phyloP scores from a whole-genome alignment of 2,113 vertebrate genomes.

The Eptatretus burgeri region DNA sequence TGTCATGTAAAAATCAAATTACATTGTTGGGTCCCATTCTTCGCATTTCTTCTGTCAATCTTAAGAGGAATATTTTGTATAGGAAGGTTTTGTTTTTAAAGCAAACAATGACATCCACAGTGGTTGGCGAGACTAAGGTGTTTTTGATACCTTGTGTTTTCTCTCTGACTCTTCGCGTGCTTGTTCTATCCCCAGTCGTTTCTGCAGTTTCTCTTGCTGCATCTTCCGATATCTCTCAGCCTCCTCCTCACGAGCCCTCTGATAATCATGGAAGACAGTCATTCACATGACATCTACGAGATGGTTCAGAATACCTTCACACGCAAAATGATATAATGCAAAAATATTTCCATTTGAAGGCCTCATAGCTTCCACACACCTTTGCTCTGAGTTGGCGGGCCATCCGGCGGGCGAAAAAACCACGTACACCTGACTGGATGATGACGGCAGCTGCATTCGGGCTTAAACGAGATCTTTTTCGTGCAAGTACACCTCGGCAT shows the following conservation, averaged over 20 bases:
- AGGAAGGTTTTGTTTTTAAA: too few relatives aligned
- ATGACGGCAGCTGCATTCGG: constrained; percentile 19
- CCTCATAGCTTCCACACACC: constrained; percentile 15
- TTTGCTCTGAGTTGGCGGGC: constrained; percentile 19
- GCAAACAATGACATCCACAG: too few relatives aligned
- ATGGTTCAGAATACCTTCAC: too few relatives aligned
- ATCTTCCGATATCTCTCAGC: constrained; percentile 10
- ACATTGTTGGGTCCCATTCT: too few relatives aligned
- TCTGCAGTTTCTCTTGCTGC: constrained; percentile 10
- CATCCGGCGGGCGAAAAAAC: constrained; percentile 24
- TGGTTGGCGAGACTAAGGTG: too few relatives aligned
- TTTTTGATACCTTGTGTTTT: constrained; percentile 10
- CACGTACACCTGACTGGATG: constrained; percentile 43
- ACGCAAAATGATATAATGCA: too few relatives aligned
- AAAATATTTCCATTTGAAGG: too few relatives aligned
- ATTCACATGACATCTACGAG: too few relatives aligned
- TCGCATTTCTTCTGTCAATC: too few relatives aligned
- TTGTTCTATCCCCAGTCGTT: constrained; percentile 10
- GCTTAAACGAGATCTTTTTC: constrained; percentile 15
- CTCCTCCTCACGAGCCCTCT: constrained; percentile 7
- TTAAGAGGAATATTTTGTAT: too few relatives aligned
- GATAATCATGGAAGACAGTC: too few relatives aligned
- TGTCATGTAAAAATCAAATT: too few relatives aligned
- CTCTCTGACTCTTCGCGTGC: constrained; percentile 10
- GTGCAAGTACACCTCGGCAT: constrained; percentile 28